phyloP scores from a whole-genome alignment of 2,797 vertebrate species.

The Argentina silus region DNA sequence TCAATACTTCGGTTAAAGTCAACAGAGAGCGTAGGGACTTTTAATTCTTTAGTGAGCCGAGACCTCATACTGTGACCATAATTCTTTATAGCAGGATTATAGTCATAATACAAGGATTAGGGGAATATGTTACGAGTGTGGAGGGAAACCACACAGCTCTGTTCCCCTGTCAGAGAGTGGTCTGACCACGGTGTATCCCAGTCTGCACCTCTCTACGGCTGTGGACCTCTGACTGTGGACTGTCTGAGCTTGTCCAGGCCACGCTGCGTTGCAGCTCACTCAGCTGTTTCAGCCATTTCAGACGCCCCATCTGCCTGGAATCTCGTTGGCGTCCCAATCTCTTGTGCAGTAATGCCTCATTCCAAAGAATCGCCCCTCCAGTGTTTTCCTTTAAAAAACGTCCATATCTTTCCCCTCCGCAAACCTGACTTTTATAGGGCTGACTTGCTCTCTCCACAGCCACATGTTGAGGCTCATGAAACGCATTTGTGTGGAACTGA shows the following conservation, averaged over 20 bases:
- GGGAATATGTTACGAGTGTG: conserved; percentile 52
- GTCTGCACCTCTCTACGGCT: conserved; percentile 22
- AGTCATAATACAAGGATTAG: conserved; percentile 42
- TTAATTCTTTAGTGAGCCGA: conserved; percentile 59
- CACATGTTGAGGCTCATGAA: conserved; percentile 60
- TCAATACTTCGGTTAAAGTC: conserved; percentile 48
- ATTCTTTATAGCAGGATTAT: conserved; percentile 55
- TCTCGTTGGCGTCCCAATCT: conserved; percentile 40
- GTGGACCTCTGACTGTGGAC: conserved; percentile 21
- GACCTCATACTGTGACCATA: conserved; percentile 51
- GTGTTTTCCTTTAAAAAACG: conserved; percentile 43
- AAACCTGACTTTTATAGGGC: conserved; percentile 54
- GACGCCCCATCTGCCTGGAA: conserved; percentile 50
- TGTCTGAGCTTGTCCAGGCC: conserved; percentile 24
- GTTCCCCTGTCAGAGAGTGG: conserved; percentile 47
- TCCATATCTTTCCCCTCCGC: conserved; percentile 39
- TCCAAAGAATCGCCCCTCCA: conserved; percentile 35
- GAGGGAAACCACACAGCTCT: conserved; percentile 47
- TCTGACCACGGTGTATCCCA: conserved; percentile 30
- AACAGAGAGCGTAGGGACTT: conserved; percentile 42
- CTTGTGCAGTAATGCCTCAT: conserved; percentile 43
- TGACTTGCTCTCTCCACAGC: conserved; percentile 56
- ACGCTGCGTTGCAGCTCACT: conserved; percentile 29
- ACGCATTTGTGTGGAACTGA: conserved; percentile 55
- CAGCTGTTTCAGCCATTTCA: conserved; percentile 64